Evolutionary conservation across 2,797 vertebrate species (phyloP).

Genomic region (Fringilla coelebs): DNA sequence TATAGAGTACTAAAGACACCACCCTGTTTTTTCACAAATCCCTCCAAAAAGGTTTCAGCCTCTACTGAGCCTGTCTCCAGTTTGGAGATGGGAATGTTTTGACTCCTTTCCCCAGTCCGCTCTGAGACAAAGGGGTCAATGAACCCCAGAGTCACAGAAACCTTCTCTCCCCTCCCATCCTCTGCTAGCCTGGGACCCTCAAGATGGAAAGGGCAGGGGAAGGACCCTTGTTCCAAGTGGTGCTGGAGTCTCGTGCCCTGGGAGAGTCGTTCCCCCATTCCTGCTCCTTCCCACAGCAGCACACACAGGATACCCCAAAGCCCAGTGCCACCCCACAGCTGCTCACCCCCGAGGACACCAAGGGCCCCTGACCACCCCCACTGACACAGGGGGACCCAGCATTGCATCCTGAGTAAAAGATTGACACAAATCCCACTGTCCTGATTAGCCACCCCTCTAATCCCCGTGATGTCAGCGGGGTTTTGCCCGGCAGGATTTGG

Average conservation of each 20-base stretch:
- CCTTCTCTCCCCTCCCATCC: neutral
- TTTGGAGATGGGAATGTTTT: neutral
- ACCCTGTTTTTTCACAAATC: neutral
- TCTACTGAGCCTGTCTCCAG: rapidly evolving
- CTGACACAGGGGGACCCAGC: neutral
- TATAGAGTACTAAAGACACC: neutral
- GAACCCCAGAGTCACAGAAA: neutral
- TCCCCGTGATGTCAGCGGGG: neutral
- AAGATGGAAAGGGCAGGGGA: neutral
- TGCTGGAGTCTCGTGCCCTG: rapidly evolving
- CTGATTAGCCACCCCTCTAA: neutral
- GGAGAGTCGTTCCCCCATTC: neutral
- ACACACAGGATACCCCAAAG: neutral
- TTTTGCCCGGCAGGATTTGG: constrained; percentile 1
- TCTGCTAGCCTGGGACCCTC: neutral
- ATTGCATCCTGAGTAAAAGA: neutral
- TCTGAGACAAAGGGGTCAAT: neutral
- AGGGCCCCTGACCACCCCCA: neutral
- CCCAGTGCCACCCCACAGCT: neutral
- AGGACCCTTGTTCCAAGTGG: neutral
- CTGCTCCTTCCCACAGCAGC: neutral
- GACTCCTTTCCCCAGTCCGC: neutral
- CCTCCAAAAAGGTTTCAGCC: neutral
- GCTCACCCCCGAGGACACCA: rapidly evolving
- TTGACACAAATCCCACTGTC: neutral